A percentile compares a stretch with the other conserved stretches of the same genome.
These are phyloP conservation scores for Anhinga anhinga DNA, from an alignment of 2,113 vertebrate species.

Conservation along the genomic window DNA sequence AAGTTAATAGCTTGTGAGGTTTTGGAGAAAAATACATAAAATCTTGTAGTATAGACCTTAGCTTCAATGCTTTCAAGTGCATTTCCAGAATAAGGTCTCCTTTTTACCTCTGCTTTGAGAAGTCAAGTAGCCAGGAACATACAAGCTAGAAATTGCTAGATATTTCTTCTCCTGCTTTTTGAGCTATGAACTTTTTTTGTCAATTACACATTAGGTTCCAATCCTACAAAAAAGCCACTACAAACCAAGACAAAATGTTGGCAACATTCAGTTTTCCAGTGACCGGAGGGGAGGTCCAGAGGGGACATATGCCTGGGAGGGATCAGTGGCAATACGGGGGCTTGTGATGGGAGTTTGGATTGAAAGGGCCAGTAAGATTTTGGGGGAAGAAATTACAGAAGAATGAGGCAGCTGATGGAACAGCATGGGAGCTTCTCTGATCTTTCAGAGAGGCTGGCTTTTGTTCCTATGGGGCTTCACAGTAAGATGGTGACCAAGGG, in stretches of 20 bases:
- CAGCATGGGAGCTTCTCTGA: rapidly evolving
- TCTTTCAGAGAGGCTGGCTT: neutral
- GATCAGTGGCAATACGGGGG: neutral
- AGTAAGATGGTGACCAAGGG: rapidly evolving
- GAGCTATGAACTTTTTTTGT: neutral
- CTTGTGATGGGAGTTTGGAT: neutral
- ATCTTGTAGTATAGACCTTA: neutral
- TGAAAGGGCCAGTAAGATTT: neutral
- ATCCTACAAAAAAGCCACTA: neutral
- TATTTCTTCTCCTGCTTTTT: neutral
- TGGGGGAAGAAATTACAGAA: neutral
- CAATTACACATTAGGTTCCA: neutral
- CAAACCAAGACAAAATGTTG: neutral
- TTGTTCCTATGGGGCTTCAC: neutral
- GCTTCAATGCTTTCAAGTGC: neutral
- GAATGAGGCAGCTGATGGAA: neutral
- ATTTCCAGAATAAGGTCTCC: neutral
- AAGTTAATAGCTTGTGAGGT: neutral
- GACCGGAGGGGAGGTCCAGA: neutral
- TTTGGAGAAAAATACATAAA: neutral
- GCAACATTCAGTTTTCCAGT: neutral
- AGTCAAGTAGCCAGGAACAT: neutral
- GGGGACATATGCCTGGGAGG: neutral
- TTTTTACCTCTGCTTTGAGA: neutral
- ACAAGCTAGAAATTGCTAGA: neutral